Percentiles rank a stretch among this genome's conserved stretches.
Evolutionary conservation across 2,888 invertebrate species (phyloP).

Genomic region (Drosophila yooni): DNA sequence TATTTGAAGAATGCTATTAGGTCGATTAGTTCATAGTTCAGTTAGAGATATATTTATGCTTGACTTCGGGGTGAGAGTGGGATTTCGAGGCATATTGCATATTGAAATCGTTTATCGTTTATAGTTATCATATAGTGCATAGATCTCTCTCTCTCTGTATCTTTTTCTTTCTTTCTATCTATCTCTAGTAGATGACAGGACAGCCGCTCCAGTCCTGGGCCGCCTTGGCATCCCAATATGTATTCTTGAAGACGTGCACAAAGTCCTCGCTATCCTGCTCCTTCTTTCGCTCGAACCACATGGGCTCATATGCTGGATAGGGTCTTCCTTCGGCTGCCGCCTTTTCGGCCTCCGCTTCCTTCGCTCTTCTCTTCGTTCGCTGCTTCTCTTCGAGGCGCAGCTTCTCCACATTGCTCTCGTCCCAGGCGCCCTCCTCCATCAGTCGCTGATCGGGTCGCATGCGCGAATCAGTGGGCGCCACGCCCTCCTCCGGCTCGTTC

Average conservation of each 20-base stretch:
- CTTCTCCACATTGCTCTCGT: constrained; percentile 95
- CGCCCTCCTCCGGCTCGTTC: constrained; percentile 96
- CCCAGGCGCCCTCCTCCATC: constrained; percentile 98
- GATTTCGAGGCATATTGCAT: constrained; percentile 49
- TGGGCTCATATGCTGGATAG: constrained; percentile 91
- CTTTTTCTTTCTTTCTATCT: too few relatives aligned
- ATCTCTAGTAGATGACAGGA: constrained; percentile 91
- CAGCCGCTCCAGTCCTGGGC: constrained; percentile 95
- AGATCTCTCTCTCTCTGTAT: constrained; percentile 8
- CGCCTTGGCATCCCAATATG: constrained; percentile 97
- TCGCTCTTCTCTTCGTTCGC: constrained; percentile 90
- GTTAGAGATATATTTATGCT: constrained; percentile 49
- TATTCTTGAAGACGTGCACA: constrained; percentile 92
- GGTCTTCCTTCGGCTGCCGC: constrained; percentile 88
- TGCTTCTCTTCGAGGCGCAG: constrained; percentile 97
- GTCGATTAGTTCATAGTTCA: constrained; percentile 50
- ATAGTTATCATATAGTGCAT: constrained; percentile 47
- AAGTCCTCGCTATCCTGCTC: constrained; percentile 89
- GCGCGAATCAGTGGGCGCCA: constrained; percentile 98
- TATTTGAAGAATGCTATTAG: constrained; percentile 53
- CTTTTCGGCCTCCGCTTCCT: constrained; percentile 92
- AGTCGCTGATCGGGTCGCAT: constrained; percentile 97
- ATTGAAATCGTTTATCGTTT: constrained; percentile 34
- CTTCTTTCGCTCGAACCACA: constrained; percentile 95
- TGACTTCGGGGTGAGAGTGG: constrained; percentile 33